phyloP scores from a whole-genome alignment of 2,113 vertebrate species.

The Austrofundulus limnaeus region DNA sequence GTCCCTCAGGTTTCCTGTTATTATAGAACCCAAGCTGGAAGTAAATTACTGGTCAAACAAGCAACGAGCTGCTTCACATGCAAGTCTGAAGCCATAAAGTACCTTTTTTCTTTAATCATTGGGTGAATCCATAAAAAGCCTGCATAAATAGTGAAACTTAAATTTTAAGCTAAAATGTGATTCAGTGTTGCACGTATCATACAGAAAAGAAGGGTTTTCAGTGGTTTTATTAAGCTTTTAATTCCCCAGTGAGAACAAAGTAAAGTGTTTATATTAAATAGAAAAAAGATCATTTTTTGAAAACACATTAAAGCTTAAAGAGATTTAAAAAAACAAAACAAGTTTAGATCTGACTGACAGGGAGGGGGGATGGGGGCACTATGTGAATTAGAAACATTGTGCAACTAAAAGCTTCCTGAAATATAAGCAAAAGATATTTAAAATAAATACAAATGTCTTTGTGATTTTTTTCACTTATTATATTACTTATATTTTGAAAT shows the following conservation, averaged over 20 bases:
- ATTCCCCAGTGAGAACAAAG: background rate
- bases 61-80: background rate
- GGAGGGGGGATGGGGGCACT: too few species aligned
- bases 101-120: background rate
- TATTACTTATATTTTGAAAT: too few species aligned
- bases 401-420: background rate
- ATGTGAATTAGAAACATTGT: background rate
- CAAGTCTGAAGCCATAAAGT: background rate
- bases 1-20: slow-evolving; percentile 43
- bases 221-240: background rate
- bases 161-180: background rate
- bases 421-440: too few species aligned
- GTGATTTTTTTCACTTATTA: too few species aligned
- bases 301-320: background rate
- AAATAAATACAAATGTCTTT: too few species aligned
- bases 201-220: too few species aligned
- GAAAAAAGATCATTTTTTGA: background rate
- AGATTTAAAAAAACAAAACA: background rate
- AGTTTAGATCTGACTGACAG: background rate
- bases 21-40: slow-evolving; percentile 16
- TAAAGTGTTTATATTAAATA: background rate
- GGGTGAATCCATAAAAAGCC: too few species aligned
- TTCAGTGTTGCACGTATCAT: background rate
- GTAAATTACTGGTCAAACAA: background rate
- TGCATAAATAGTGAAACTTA: too few species aligned